Conservation (phyloP, 2,797 vertebrate species). For the Xenops minutus region DNA sequence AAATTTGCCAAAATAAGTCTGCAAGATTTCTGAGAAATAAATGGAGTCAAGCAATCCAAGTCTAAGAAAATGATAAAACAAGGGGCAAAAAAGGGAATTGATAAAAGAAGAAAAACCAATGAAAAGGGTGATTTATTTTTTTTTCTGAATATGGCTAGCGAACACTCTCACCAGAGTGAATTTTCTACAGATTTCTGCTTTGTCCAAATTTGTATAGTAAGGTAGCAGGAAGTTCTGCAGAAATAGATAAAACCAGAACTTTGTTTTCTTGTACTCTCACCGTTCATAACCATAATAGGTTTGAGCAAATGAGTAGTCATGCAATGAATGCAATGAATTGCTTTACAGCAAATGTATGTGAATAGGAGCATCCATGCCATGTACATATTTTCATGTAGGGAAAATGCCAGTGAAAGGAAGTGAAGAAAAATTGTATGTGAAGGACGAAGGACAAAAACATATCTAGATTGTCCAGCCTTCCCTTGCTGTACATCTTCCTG, state of each 20-base stretch:
- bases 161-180: not conserved
- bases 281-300: not conserved
- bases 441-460: not conserved
- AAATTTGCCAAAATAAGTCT: not conserved
- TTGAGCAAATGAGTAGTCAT: not conserved
- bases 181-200: not conserved
- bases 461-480: not conserved
- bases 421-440: not conserved
- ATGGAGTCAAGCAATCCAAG: not conserved
- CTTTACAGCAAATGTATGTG: not conserved
- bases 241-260: not conserved
- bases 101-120: not conserved
- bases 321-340: not conserved
- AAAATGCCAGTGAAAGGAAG: not conserved
- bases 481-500: not conserved
- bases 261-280: not conserved
- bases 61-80: not conserved
- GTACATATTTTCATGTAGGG: not conserved
- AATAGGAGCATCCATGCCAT: not conserved
- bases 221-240: not conserved
- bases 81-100: not conserved
- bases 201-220: not conserved
- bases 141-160: not conserved
- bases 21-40: not conserved
- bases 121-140: not conserved